These are phyloP conservation scores for Zaprionus tsacasi DNA, from an alignment of 1,140 invertebrate species.

Conservation along the genomic window DNA sequence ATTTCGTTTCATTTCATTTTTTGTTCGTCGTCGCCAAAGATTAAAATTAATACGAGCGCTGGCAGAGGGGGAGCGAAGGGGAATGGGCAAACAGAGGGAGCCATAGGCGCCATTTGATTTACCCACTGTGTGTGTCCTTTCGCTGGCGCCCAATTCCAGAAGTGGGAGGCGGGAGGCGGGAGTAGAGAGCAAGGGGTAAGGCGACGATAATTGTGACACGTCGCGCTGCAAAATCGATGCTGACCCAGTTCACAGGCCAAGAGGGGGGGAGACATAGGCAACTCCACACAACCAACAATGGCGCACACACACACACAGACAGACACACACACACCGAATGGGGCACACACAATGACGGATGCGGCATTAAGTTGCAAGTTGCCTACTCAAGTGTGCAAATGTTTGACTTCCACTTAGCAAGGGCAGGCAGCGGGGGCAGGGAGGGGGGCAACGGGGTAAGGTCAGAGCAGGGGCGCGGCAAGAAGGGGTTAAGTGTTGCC, in stretches of 20 bases:
- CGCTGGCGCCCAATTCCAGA: not conserved
- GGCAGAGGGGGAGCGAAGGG: not conserved
- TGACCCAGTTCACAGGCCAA: slow-evolving; percentile 67
- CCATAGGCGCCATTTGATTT: not conserved
- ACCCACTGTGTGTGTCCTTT: slow-evolving; percentile 6
- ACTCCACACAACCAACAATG: slow-evolving; percentile 25
- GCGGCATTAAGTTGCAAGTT: slow-evolving; percentile 78
- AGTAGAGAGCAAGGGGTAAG: too few species aligned
- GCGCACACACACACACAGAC: slow-evolving; percentile 32
- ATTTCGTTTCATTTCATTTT: slow-evolving; percentile 23
- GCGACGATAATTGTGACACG: slow-evolving; percentile 76
- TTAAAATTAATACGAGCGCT: slow-evolving; percentile 56
- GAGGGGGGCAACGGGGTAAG: not conserved
- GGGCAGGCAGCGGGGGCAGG: not conserved
- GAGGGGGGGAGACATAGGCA: not conserved
- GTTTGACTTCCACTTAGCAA: slow-evolving; percentile 75
- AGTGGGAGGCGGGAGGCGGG: not conserved
- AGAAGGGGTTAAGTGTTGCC: too few species aligned
- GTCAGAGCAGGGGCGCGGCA: not conserved
- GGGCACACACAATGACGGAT: slow-evolving; percentile 47
- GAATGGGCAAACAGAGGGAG: not conserved
- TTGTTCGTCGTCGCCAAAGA: slow-evolving; percentile 10
- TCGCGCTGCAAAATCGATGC: slow-evolving; percentile 75
- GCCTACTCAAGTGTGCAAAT: slow-evolving; percentile 58
- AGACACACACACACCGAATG: slow-evolving; percentile 2